Conservation (phyloP, 2,797 vertebrate genomes). For the Cuculus canorus region DNA sequence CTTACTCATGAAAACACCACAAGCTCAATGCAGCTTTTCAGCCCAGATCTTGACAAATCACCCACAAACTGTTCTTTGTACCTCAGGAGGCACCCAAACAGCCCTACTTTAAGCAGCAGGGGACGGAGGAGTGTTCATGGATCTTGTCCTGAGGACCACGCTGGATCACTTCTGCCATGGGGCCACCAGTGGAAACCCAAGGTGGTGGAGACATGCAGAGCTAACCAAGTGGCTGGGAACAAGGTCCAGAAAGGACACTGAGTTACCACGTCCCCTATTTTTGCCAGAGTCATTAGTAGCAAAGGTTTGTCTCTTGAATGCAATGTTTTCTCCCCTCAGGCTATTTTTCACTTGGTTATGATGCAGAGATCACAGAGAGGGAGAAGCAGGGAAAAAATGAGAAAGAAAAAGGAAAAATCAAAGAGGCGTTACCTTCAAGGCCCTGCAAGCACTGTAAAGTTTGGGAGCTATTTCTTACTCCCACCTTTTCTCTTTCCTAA, state of each 20-base stretch:
- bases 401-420: neutral
- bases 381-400: neutral
- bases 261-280: neutral
- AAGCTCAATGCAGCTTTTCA: neutral
- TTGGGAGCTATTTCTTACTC: neutral
- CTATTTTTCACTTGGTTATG: neutral
- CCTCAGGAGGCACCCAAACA: neutral
- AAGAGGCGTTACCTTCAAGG: neutral
- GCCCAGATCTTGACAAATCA: neutral
- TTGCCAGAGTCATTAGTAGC: neutral
- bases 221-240: neutral
- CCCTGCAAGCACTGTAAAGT: neutral
- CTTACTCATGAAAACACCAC: neutral
- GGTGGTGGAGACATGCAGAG: neutral
- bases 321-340: neutral
- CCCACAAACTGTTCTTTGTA: neutral
- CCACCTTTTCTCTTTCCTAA: neutral
- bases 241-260: neutral
- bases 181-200: neutral
- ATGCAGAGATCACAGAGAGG: neutral
- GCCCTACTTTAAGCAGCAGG: neutral
- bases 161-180: neutral
- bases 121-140: neutral
- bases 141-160: accelerated
- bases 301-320: neutral